Evolutionary conservation across 2,888 invertebrate species (phyloP), one percentile per base, ranked within the genome.

Genomic region (Axea sp.): DNA sequence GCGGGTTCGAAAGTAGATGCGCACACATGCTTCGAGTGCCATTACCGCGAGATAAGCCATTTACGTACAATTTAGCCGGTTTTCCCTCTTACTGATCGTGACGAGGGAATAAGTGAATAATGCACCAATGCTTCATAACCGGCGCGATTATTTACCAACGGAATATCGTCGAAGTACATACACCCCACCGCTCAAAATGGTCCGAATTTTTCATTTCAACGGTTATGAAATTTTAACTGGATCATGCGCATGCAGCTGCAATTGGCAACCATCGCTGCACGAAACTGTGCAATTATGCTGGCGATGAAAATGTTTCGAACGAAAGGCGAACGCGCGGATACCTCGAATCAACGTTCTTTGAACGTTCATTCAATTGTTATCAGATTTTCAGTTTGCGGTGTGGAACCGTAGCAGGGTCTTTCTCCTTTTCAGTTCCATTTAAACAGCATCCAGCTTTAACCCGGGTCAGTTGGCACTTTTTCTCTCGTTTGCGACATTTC

Each of bases 41-140:
- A 55, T 53, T 67, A 53, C 51, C 53, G 37, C 53, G 41, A 55
- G 60, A 60, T 67, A 60, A 35, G 31, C 47, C 53, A 67, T 51
- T 65, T 65, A 59, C 45, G 28, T 45, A 55, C 55, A 55, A 55
- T 49, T 59, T 43, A 15, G 37, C 37, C 33, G 60, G 73, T 76
- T 72, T 76, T 73, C 62, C 53, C 62, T 67, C 57, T 43, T 57
- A 37, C 73, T 53, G 74, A 80, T 79, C 77, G 75, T 72, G 78
- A 78, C 76, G 78, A 81, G 55, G 55, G 67, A 67, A 37, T 53
- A 73, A 60, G 64, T 78, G 78, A 79, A 80, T 81, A 79, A 81
- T 79, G 74, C 71, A 53, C 14, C 17, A 35, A 9, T 55, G 24
- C 15, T n/a, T n/a, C n/a, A n/a, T n/a, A 43, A 26, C 24, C 35